phyloP scores from a whole-genome alignment of 1,140 invertebrate genomes.

The Drosophila biarmipes region DNA sequence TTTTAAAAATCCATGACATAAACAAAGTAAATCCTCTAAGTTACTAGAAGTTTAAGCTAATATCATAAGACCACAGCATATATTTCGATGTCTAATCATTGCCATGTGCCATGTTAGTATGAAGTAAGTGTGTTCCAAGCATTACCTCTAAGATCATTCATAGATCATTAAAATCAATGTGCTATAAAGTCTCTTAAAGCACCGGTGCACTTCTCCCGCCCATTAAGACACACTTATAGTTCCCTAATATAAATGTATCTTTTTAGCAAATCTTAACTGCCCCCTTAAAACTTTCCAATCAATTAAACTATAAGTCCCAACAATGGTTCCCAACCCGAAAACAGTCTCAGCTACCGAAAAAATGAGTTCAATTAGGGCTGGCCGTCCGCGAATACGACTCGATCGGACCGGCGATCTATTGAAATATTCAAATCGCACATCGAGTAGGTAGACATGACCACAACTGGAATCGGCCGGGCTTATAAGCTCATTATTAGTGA shows the following conservation, averaged over 20 bases:
- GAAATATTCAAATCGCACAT: conserved; percentile 39
- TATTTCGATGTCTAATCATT: no score
- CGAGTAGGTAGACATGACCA: conserved; percentile 34
- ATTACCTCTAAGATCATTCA: no score
- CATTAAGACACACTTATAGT: neutral
- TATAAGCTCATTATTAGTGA: conserved; percentile 48
- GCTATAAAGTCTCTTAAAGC: neutral
- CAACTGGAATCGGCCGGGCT: conserved; percentile 12
- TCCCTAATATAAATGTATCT: neutral
- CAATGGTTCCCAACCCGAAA: conserved; percentile 5
- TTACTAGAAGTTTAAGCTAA: no score
- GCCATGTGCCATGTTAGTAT: no score
- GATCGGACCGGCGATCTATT: conserved; percentile 40
- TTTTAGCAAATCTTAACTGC: neutral
- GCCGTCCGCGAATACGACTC: conserved; percentile 5
- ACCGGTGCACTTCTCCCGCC: neutral
- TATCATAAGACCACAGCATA: no score
- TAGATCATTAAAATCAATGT: no score
- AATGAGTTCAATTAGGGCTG: conserved; percentile 40
- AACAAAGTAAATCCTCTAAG: no score
- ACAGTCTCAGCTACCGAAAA: conserved; percentile 44
- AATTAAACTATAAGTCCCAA: conserved; percentile 26
- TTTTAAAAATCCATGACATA: no score
- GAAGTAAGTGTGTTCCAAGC: no score
- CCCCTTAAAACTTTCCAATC: neutral